Evolutionary conservation across 2,113 vertebrate species (phyloP).

Genomic region (Sitta europaea): DNA sequence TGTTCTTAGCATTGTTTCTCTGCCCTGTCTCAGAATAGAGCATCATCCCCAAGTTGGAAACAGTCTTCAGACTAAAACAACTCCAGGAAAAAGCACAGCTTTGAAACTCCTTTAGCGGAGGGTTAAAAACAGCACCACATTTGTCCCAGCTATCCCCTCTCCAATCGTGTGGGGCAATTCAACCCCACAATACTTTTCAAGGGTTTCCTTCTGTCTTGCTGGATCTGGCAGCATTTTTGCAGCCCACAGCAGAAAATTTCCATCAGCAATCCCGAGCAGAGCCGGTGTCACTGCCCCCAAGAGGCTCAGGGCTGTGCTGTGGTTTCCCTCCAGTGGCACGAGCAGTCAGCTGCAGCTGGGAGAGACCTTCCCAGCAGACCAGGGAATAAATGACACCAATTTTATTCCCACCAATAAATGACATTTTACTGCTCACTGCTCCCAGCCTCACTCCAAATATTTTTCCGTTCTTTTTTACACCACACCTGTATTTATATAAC

Average conservation of each 20-base stretch:
- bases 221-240: not conserved
- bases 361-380: not conserved
- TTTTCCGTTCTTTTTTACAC: not conserved
- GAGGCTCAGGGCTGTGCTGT: rapidly evolving
- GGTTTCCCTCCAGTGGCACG: conserved; percentile 33
- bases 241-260: rapidly evolving
- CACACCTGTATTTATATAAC: rapidly evolving
- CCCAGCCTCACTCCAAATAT: not conserved
- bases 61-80: not conserved
- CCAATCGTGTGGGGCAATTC: rapidly evolving
- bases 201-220: not conserved
- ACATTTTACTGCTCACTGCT: not conserved
- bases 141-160: not conserved
- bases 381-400: not conserved
- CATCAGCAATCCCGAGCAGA: not conserved
- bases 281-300: rapidly evolving
- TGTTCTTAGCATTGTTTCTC: not conserved
- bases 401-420: rapidly evolving
- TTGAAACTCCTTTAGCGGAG: not conserved
- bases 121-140: rapidly evolving
- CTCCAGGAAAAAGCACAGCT: not conserved
- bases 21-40: not conserved
- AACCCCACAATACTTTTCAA: rapidly evolving
- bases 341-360: not conserved
- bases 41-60: not conserved